These are phyloP conservation scores for Silurus asotus DNA, from an alignment of 2,113 vertebrate genomes.

Conservation along the genomic window DNA sequence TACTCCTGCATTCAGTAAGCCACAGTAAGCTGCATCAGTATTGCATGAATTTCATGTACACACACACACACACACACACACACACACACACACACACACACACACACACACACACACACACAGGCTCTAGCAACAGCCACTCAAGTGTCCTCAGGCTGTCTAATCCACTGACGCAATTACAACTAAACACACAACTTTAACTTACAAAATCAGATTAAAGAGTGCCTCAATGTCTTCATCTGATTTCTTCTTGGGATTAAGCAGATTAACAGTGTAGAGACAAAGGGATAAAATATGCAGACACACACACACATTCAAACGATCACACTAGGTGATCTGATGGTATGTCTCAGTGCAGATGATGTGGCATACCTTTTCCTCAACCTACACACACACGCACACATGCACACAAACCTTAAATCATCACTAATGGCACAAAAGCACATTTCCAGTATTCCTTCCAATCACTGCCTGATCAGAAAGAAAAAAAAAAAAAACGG, in stretches of 20 bases:
- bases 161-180: slow-evolving; percentile 78
- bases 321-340: neutral
- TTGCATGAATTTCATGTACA: neutral
- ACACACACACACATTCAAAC: neutral
- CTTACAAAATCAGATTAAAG: slow-evolving; percentile 69
- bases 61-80: slow-evolving; percentile 34
- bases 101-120: slow-evolving; percentile 48
- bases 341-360: slow-evolving; percentile 8
- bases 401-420: neutral
- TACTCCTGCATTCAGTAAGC: neutral
- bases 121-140: slow-evolving; percentile 58
- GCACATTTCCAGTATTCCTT: slow-evolving; percentile 49
- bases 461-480: slow-evolving; percentile 57
- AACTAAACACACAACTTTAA: slow-evolving; percentile 58
- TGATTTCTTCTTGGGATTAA: slow-evolving; percentile 64
- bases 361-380: neutral
- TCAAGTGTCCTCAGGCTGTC: slow-evolving; percentile 67
- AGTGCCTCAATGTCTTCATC: slow-evolving; percentile 66
- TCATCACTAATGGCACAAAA: neutral
- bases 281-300: slow-evolving; percentile 10
- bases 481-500: slow-evolving; percentile 35
- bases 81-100: slow-evolving; percentile 44
- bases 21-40: slow-evolving; percentile 26
- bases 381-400: neutral
- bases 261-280: slow-evolving; percentile 56